Conservation (phyloP, 1,140 invertebrate genomes). For the Drosophila mojavensis region DNA sequence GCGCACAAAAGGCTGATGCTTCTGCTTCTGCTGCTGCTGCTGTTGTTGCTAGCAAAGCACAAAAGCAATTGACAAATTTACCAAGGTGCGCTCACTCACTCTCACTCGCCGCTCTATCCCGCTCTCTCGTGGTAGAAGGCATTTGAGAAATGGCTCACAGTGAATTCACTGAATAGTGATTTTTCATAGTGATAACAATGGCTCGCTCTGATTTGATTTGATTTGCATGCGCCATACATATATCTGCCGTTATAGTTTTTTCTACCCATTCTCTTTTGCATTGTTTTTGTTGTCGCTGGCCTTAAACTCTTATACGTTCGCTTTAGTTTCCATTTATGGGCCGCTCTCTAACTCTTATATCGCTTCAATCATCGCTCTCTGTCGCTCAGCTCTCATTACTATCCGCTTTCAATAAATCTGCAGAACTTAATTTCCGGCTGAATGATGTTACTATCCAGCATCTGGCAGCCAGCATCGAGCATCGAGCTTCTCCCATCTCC, state of each 20-base stretch:
- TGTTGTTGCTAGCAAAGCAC: slow-evolving; percentile 41
- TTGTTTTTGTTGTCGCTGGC: neutral
- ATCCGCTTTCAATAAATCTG: slow-evolving; percentile 84
- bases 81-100: slow-evolving; percentile 48
- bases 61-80: slow-evolving; percentile 74
- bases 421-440: slow-evolving; percentile 83
- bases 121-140: slow-evolving; percentile 22
- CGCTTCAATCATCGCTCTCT: slow-evolving; percentile 41
- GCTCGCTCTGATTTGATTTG: slow-evolving; percentile 51
- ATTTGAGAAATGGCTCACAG: slow-evolving; percentile 60
- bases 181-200: slow-evolving; percentile 61
- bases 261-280: neutral
- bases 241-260: slow-evolving; percentile 1
- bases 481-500: slow-evolving; percentile 4
- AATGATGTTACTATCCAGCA: slow-evolving; percentile 66
- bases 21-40: neutral
- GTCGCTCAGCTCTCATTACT: slow-evolving; percentile 71
- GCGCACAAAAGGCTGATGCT: slow-evolving; percentile 57
- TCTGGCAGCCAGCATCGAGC: slow-evolving; percentile 2
- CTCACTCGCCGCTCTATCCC: neutral
- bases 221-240: slow-evolving; percentile 49
- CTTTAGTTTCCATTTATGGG: neutral
- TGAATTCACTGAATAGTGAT: slow-evolving; percentile 67
- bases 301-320: neutral
- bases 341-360: slow-evolving; percentile 26